phyloP scores from a whole-genome alignment of 2,797 vertebrate species.

The Mormyrus hasselquistii region DNA sequence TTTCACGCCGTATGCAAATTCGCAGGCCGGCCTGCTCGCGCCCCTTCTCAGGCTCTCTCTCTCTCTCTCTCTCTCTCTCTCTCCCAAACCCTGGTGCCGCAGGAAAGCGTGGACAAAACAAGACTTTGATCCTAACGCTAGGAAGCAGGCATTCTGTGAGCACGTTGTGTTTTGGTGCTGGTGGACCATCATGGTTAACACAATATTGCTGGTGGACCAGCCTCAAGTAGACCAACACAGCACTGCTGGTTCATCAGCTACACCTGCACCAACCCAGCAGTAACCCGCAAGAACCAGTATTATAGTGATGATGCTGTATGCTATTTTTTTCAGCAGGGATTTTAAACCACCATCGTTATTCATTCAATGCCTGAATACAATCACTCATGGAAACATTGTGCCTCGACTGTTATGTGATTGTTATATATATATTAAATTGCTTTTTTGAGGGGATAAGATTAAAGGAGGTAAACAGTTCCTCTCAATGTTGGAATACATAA shows the following conservation, averaged over 20 bases:
- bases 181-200: background rate
- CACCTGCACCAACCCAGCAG: background rate
- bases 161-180: background rate
- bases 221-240: background rate
- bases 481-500: constrained; percentile 36
- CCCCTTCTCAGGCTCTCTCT: constrained; percentile 6
- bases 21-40: constrained; percentile 43
- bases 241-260: background rate
- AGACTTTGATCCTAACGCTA: background rate
- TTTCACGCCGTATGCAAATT: constrained; percentile 56
- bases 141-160: background rate
- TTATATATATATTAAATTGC: background rate
- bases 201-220: background rate
- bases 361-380: background rate
- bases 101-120: background rate
- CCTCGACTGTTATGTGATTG: background rate
- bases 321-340: background rate
- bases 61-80: background rate
- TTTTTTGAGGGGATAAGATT: constrained; percentile 22
- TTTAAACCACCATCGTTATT: background rate
- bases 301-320: background rate
- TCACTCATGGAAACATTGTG: background rate
- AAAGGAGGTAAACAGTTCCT: constrained; percentile 40
- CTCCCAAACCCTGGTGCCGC: background rate
- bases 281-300: background rate